These are phyloP conservation scores for Melanaphis sacchari DNA, from an alignment of 1,140 invertebrate species.

Conservation along the genomic window DNA sequence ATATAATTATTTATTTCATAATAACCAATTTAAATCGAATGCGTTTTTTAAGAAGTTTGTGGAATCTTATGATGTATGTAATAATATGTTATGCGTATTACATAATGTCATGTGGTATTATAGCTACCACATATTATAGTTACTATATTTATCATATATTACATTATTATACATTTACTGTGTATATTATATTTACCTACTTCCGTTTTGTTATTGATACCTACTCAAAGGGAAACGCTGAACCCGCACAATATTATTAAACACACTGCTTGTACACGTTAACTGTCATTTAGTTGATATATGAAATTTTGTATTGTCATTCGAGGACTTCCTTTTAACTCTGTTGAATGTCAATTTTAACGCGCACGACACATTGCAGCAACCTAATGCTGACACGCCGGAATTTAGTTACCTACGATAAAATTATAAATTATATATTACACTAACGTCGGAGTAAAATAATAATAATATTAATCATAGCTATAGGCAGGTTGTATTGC, in stretches of 20 bases:
- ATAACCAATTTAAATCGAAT: background rate
- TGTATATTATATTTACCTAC: background rate
- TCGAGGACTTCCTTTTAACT: background rate
- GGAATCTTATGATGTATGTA: background rate
- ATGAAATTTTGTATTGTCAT: slow-evolving; percentile 20
- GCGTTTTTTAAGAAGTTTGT: background rate
- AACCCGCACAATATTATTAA: background rate
- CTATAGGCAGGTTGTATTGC: background rate
- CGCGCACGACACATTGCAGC: background rate
- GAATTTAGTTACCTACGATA: background rate
- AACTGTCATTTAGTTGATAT: background rate
- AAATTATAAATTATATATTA: background rate
- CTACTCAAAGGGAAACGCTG: slow-evolving; percentile 20
- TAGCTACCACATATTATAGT: background rate
- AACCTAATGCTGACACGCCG: background rate
- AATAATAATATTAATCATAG: background rate
- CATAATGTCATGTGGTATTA: background rate
- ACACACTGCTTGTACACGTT: background rate
- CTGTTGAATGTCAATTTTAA: background rate
- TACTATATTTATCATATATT: no score
- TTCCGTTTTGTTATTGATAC: slow-evolving; percentile 2
- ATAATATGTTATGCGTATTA: background rate
- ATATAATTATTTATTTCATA: background rate
- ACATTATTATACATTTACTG: no score
- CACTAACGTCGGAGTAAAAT: background rate